phyloP scores from a whole-genome alignment of 2,797 vertebrate genomes.

The Clarias pachynema region DNA sequence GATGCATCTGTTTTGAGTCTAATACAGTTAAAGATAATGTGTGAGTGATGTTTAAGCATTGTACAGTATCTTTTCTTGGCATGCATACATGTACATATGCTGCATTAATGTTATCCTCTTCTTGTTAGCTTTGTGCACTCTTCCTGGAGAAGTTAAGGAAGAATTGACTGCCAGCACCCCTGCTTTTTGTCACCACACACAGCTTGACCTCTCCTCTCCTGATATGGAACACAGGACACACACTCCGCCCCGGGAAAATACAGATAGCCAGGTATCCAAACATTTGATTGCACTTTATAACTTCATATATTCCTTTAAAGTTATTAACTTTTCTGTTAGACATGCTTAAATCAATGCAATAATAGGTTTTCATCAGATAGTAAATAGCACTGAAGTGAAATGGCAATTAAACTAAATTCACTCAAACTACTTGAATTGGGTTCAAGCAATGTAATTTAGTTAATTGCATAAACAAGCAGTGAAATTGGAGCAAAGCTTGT shows the following conservation, averaged over 20 bases:
- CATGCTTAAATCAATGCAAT: slow-evolving; percentile 21
- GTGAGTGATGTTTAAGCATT: neutral
- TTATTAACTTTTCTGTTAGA: neutral
- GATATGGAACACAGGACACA: slow-evolving; percentile 48
- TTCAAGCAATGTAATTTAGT: slow-evolving; percentile 41
- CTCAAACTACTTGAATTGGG: slow-evolving; percentile 11
- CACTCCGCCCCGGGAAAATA: neutral
- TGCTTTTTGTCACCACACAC: slow-evolving; percentile 57
- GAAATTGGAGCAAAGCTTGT: slow-evolving; percentile 35
- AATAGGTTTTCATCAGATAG: slow-evolving; percentile 21
- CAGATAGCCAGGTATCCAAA: slow-evolving; percentile 39
- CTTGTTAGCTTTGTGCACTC: slow-evolving; percentile 62
- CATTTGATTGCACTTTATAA: neutral
- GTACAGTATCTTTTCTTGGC: neutral
- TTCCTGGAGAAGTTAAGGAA: slow-evolving; percentile 73
- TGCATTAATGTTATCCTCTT: slow-evolving; percentile 18
- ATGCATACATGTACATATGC: neutral
- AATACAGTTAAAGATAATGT: neutral
- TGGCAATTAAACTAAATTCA: slow-evolving; percentile 32
- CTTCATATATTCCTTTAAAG: slow-evolving; percentile 1
- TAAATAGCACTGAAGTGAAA: slow-evolving; percentile 29
- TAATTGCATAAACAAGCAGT: slow-evolving; percentile 33
- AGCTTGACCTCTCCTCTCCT: slow-evolving; percentile 59
- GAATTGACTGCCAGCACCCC: slow-evolving; percentile 47
- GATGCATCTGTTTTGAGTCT: neutral